Conservation (phyloP, 2,113 vertebrate genomes). For the Hydrochoerus hydrochaeris region DNA sequence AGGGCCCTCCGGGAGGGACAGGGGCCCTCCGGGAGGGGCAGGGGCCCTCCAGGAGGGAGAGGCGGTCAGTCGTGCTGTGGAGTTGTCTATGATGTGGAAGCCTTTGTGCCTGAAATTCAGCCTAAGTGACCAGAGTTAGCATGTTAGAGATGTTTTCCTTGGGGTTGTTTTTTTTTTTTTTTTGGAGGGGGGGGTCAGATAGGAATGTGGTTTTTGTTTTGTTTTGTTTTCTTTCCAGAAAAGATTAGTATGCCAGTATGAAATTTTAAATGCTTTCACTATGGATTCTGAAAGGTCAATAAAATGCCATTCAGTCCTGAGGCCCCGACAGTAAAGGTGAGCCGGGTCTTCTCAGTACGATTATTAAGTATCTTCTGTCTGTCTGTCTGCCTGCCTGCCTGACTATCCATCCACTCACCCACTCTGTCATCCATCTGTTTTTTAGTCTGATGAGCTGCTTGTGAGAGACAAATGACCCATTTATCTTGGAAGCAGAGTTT, state of each 20-base stretch:
- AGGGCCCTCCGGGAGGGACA: too few species aligned
- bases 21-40: too few species aligned
- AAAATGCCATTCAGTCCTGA: not conserved
- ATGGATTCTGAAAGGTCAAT: constrained; percentile 12
- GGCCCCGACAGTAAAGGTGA: not conserved
- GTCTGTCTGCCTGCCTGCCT: not conserved
- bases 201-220: not conserved
- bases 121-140: constrained; percentile 39
- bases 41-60: too few species aligned
- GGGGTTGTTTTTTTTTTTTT: not conserved
- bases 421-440: not conserved
- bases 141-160: not conserved
- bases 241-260: not conserved
- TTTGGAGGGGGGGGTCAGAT: not conserved
- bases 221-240: not conserved
- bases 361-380: not conserved
- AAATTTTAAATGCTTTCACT: constrained; percentile 41
- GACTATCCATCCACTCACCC: not conserved
- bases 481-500: not conserved
- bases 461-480: not conserved
- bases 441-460: not conserved
- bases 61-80: constrained; percentile 3
- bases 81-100: not conserved
- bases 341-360: not conserved
- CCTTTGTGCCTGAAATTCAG: constrained; percentile 46